Conservation (phyloP, 37 sponge, comb jelly and placozoan species). For the Beroe ovata region DNA sequence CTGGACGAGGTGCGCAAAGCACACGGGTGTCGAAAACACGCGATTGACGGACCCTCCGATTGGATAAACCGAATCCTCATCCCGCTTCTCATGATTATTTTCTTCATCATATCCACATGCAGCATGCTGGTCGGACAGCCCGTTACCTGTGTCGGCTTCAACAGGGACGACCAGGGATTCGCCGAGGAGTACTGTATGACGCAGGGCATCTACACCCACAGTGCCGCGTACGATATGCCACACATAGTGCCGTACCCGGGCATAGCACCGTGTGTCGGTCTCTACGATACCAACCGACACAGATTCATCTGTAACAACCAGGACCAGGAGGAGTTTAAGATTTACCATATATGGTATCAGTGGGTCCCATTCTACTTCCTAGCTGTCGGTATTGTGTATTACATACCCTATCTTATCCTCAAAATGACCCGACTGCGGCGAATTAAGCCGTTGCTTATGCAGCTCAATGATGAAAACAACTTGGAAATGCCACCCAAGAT, state of each 20-base stretch:
- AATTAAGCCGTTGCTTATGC: constrained; percentile 22
- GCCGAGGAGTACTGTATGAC: constrained; percentile 52
- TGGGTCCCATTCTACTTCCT: constrained; percentile 62
- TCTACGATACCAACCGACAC: not conserved
- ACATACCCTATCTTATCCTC: constrained; percentile 46
- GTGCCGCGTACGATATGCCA: constrained; percentile 46
- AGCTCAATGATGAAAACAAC: not conserved
- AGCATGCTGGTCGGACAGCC: not conserved
- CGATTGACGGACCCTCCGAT: constrained; percentile 25
- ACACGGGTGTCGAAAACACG: not conserved
- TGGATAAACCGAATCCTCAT: constrained; percentile 34
- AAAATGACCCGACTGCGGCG: not conserved
- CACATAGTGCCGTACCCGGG: constrained; percentile 18
- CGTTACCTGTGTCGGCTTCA: constrained; percentile 56
- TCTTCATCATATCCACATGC: not conserved
- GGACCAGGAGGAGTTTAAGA: not conserved
- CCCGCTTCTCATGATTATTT: constrained; percentile 29
- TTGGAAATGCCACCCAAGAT: not conserved
- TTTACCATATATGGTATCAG: constrained; percentile 49
- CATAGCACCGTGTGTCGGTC: constrained; percentile 11
- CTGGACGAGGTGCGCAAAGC: not conserved
- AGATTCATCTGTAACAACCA: too few relatives aligned
- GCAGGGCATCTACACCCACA: constrained; percentile 62
- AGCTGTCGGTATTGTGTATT: constrained; percentile 23
- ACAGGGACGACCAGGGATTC: not conserved